A percentile compares a stretch with the other conserved stretches of the same genome.
These are phyloP conservation scores for Aeoliscus strigatus DNA, from an alignment of 2,797 vertebrate species.

Conservation along the genomic window DNA sequence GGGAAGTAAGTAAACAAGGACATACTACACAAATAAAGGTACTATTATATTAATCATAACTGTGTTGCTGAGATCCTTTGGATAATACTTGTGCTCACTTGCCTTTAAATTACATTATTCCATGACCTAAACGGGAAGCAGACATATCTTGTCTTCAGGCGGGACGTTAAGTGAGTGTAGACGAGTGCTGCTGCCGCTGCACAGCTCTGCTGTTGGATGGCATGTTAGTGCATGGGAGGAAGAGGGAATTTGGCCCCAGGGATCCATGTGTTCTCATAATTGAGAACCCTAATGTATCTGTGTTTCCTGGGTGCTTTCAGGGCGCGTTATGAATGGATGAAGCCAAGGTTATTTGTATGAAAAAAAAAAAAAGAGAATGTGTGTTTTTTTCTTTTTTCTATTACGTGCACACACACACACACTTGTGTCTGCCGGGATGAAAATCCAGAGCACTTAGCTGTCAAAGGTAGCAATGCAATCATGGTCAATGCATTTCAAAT, in stretches of 20 bases:
- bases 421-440: constrained; percentile 34
- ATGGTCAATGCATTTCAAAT: no score
- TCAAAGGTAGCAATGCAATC: no score
- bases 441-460: constrained; percentile 38
- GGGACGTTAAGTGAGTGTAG: constrained; percentile 62
- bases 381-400: no score
- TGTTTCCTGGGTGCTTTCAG: constrained; percentile 66
- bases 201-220: constrained; percentile 50
- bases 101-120: constrained; percentile 61
- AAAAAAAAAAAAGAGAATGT: constrained; percentile 19
- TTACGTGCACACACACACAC: no score
- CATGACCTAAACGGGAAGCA: constrained; percentile 59
- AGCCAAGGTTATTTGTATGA: constrained; percentile 55
- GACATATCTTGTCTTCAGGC: constrained; percentile 61
- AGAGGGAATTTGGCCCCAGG: constrained; percentile 56
- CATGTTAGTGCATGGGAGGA: constrained; percentile 59
- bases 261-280: constrained; percentile 67
- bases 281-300: constrained; percentile 65
- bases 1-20: constrained; percentile 82
- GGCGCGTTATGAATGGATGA: constrained; percentile 55
- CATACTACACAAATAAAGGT: constrained; percentile 31
- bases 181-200: constrained; percentile 47
- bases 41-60: no score
- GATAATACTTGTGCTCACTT: constrained; percentile 34
- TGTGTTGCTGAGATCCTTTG: constrained; percentile 29